Percentiles rank a stretch among this genome's conserved stretches.
Conservation (phyloP, 1,140 invertebrate genomes). For the Drosophila sulfurigaster region DNA sequence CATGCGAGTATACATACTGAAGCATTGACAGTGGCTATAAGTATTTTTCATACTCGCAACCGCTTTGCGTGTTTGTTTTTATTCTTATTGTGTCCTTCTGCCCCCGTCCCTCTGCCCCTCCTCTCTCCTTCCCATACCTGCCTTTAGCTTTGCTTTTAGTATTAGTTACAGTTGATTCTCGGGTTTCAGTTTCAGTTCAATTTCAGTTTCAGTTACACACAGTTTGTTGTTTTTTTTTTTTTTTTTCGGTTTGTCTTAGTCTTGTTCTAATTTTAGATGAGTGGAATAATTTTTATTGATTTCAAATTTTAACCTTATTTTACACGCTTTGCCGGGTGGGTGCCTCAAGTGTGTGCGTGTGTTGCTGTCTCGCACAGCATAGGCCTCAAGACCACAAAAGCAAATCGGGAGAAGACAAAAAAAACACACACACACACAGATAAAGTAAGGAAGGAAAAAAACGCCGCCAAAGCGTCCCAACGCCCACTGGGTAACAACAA, state of each 20-base stretch:
- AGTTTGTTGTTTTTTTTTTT: slow-evolving; percentile 23
- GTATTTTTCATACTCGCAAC: slow-evolving; percentile 31
- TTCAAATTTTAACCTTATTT: slow-evolving; percentile 83
- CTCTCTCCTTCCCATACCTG: background rate
- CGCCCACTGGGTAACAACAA: slow-evolving; percentile 65
- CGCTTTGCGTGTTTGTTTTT: slow-evolving; percentile 58
- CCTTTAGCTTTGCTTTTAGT: slow-evolving; percentile 34
- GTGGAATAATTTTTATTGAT: slow-evolving; percentile 82
- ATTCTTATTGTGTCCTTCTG: slow-evolving; percentile 6
- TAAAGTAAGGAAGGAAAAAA: slow-evolving; percentile 10
- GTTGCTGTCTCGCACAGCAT: slow-evolving; percentile 31
- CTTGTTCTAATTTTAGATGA: slow-evolving; percentile 78
- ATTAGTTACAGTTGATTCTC: slow-evolving; percentile 24
- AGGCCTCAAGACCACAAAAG: slow-evolving; percentile 32
- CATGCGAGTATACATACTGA: slow-evolving; percentile 44
- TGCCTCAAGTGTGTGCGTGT: slow-evolving; percentile 13
- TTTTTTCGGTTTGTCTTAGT: slow-evolving; percentile 56
- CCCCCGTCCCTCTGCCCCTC: background rate
- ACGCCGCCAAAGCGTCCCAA: slow-evolving; percentile 43
- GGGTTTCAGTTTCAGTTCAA: slow-evolving; percentile 29
- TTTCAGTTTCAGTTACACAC: slow-evolving; percentile 18
- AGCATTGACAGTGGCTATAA: slow-evolving; percentile 35
- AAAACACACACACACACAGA: background rate
- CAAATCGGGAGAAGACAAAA: too few relatives aligned
- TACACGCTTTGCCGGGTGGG: slow-evolving; percentile 47